Evolutionary conservation across 1,140 invertebrate species (phyloP).

Genomic region (Trichonephila clavipes): DNA sequence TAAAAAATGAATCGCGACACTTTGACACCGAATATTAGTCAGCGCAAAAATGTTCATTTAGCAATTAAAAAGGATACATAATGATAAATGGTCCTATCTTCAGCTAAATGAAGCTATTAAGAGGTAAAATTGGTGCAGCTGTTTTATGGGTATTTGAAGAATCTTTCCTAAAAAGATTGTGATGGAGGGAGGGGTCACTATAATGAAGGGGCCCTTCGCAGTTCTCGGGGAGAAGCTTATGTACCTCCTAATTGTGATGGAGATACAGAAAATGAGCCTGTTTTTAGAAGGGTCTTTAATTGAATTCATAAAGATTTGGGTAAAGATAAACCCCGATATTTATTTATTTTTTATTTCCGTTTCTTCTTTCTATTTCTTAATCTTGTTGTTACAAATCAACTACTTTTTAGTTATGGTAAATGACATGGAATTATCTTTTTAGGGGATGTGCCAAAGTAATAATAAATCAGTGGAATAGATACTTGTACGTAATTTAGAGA

Average conservation of each 20-base stretch:
- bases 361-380: not conserved
- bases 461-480: no score
- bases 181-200: constrained; percentile 10
- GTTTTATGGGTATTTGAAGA: constrained; percentile 46
- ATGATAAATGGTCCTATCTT: constrained; percentile 64
- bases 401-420: not conserved
- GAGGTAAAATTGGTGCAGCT: constrained; percentile 42
- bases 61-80: constrained; percentile 72
- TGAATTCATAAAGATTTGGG: constrained; percentile 14
- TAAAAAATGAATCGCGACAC: constrained; percentile 73
- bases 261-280: not conserved
- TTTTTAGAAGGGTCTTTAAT: not conserved
- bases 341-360: not conserved
- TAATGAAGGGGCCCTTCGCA: constrained; percentile 9
- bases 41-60: constrained; percentile 68
- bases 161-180: not conserved
- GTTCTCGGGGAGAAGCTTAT: not conserved
- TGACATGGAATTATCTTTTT: not conserved
- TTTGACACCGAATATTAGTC: constrained; percentile 73
- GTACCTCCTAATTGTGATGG: constrained; percentile 10
- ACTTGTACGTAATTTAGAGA: no score
- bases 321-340: constrained; percentile 3
- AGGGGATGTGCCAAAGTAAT: no score
- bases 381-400: not conserved
- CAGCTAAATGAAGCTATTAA: constrained; percentile 76